Evolutionary conservation across 2,888 invertebrate species (phyloP).

Genomic region (Agrochola circellaris): DNA sequence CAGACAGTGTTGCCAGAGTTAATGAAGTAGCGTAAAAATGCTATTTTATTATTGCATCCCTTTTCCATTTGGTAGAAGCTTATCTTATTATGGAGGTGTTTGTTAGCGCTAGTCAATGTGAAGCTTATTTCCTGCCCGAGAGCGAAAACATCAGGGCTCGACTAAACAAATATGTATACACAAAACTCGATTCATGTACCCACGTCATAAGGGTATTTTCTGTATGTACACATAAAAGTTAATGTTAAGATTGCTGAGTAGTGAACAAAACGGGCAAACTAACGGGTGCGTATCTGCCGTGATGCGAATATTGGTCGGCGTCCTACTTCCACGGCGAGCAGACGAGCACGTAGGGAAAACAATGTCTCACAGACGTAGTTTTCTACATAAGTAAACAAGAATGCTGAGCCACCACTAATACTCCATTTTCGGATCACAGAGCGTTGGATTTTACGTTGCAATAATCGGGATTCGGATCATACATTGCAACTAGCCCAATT

Average conservation of each 20-base stretch:
- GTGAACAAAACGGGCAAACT: conserved; percentile 65
- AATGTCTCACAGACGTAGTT: conserved; percentile 56
- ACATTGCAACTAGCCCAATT: conserved; percentile 47
- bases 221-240: conserved; percentile 70
- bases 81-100: conserved; percentile 62
- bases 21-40: conserved; percentile 54
- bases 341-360: conserved; percentile 59
- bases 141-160: conserved; percentile 52
- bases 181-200: conserved; percentile 64
- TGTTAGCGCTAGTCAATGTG: conserved; percentile 52
- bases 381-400: conserved; percentile 60
- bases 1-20: conserved; percentile 35
- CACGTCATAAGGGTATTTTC: conserved; percentile 67
- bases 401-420: conserved; percentile 25
- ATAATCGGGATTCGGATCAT: conserved; percentile 49
- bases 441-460: conserved; percentile 35
- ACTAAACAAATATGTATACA: conserved; percentile 56
- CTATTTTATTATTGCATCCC: conserved; percentile 56
- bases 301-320: conserved; percentile 64
- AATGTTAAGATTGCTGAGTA: conserved; percentile 73
- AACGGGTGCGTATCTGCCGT: conserved; percentile 66
- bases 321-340: conserved; percentile 53
- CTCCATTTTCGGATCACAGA: conserved; percentile 32
- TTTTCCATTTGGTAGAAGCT: conserved; percentile 55
- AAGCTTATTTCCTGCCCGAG: conserved; percentile 53